phyloP scores from a whole-genome alignment of 2,113 vertebrate genomes.

The Periophthalmus modestus region DNA sequence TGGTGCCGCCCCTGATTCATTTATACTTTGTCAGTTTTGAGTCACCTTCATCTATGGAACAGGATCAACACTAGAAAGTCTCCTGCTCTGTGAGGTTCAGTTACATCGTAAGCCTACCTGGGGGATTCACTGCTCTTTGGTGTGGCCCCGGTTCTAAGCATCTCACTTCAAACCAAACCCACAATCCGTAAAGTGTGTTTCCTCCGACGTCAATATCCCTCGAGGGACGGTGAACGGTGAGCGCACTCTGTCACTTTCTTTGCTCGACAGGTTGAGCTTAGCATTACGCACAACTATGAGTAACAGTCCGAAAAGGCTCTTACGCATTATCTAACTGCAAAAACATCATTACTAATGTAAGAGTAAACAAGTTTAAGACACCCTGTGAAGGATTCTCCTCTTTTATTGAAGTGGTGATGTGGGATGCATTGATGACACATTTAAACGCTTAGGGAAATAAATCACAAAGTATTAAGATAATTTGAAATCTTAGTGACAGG shows the following conservation, averaged over 20 bases:
- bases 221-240: constrained; percentile 27
- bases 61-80: not conserved
- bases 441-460: constrained; percentile 32
- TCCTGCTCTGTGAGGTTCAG: not conserved
- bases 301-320: constrained; percentile 15
- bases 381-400: constrained; percentile 13
- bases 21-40: no score
- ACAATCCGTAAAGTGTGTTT: constrained; percentile 38
- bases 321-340: constrained; percentile 31
- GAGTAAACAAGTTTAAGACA: constrained; percentile 41
- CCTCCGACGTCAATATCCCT: constrained; percentile 27
- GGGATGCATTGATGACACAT: constrained; percentile 32
- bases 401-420: not conserved
- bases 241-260: constrained; percentile 16
- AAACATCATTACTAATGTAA: constrained; percentile 53
- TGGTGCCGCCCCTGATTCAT: no score
- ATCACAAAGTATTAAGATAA: constrained; percentile 18
- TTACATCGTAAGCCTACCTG: constrained; percentile 27
- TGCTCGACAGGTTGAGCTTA: constrained; percentile 5
- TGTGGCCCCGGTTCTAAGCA: constrained; percentile 6
- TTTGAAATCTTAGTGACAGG: constrained; percentile 36
- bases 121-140: constrained; percentile 10
- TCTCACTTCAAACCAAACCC: constrained; percentile 32
- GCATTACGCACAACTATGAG: not conserved
- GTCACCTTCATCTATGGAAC: no score